Conservation (phyloP, 1,140 invertebrate species). For the Acromyrmex echinatior region DNA sequence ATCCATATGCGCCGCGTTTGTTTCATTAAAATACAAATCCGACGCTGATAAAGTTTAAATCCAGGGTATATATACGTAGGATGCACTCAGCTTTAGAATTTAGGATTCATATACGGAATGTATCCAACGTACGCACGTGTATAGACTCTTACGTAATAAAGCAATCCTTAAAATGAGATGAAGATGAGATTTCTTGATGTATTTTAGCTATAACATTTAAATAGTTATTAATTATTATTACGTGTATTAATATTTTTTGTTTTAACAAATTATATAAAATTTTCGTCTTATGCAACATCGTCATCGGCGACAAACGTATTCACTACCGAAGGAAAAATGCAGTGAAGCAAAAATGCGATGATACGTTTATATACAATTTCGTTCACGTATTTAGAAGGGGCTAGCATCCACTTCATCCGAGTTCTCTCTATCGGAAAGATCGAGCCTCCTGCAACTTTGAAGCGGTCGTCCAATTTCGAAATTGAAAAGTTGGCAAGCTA, state of each 20-base stretch:
- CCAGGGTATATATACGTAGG: background rate
- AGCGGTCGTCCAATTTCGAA: constrained; percentile 74
- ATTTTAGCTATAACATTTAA: background rate
- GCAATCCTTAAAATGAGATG: background rate
- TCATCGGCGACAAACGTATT: background rate
- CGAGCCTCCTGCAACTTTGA: constrained; percentile 36
- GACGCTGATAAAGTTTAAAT: background rate
- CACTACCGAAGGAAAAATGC: background rate
- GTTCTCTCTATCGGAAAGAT: constrained; percentile 44
- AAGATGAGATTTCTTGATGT: background rate
- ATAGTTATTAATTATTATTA: background rate
- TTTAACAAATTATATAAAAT: background rate
- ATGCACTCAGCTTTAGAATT: background rate
- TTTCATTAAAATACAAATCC: background rate
- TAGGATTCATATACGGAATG: background rate
- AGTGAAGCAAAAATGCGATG: constrained; percentile 8
- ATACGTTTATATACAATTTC: constrained; percentile 38
- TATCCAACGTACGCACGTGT: background rate
- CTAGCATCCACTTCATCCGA: constrained; percentile 46
- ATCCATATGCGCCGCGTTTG: background rate
- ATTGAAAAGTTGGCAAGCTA: constrained; percentile 79
- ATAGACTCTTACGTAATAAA: background rate
- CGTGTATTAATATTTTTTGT: background rate
- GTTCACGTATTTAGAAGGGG: constrained; percentile 23
- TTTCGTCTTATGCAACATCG: background rate